Base-by-base conservation (phyloP, 2,113 vertebrate genomes). In the Platichthys flesus region DNA sequence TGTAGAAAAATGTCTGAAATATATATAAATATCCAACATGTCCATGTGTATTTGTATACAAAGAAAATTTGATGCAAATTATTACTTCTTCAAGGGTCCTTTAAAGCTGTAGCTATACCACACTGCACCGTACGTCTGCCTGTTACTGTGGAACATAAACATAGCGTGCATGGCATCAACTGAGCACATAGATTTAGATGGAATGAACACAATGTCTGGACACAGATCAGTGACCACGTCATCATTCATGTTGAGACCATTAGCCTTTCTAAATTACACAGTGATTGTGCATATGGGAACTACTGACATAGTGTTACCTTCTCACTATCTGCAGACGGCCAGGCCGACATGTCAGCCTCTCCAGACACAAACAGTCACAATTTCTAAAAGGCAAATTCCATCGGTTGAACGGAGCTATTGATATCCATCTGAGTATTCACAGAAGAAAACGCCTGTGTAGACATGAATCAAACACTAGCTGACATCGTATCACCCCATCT, bases 1-100 rank as follows among this genome's bases (percentile, higher is more conserved):
- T 91, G 84, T 94, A 94, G 85, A 94, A 94, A 94, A 94, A 91
- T 79, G 85, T 67, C 86, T 81, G 86, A 92, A 93, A 92, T 93
- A 92, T 91, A 93, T 91, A 93, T 84, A 81, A 49, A 84, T 91
- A 93, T 82, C 84, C 90, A 87, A 90, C 83, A 85, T 81, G 83
- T 79, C 72, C 80, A 89, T 82, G 76, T 87, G 83, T 83, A 83
- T 86, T 82, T 90, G 83, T 90, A 91, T 91, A 94, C 78, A 92
- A 92, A 92, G 76, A 88, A 92, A 85, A 93, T 93, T 88, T 93
- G 89, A 93, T 94, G 92, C 91, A 93, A 92, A 93, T 94, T 90
- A 93, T 91, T 92, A 79, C 74, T 88, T 83, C 45, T 86, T 87
- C 70, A 69, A 82, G 75, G 76, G 83, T 83, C 65, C 64, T 73